Conservation (phyloP, 1,140 invertebrate species). For the Ladona fulva region DNA sequence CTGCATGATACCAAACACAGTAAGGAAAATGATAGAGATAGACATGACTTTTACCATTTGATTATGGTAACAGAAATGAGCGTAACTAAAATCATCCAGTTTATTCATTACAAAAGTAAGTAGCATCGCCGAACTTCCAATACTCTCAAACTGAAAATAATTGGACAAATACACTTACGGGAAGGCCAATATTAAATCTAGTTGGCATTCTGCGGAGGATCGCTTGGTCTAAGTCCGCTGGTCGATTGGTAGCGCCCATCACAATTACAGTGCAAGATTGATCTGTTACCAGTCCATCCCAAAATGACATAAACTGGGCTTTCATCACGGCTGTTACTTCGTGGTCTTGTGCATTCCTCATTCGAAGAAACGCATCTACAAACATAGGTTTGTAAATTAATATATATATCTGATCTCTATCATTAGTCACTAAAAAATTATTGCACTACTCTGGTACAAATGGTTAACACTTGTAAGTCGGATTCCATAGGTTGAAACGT, state of each 20-base stretch:
- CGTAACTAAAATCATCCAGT: too few species aligned
- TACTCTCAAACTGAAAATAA: conserved; percentile 22
- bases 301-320: conserved; percentile 81
- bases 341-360: conserved; percentile 82
- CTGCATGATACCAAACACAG: too few species aligned
- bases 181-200: conserved; percentile 83
- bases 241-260: conserved; percentile 92
- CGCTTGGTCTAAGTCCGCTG: conserved; percentile 89
- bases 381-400: not conserved
- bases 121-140: too few species aligned
- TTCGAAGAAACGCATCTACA: conserved; percentile 85
- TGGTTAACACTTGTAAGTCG: too few species aligned
- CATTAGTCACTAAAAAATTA: too few species aligned
- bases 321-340: conserved; percentile 99
- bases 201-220: conserved; percentile 94
- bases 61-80: too few species aligned
- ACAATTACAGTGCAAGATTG: conserved; percentile 73
- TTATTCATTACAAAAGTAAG: too few species aligned
- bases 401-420: too few species aligned
- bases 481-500: too few species aligned
- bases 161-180: conserved; percentile 42
- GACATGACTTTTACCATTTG: too few species aligned
- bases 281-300: conserved; percentile 80
- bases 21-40: too few species aligned
- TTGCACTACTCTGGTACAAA: too few species aligned